These are phyloP conservation scores for Trichopoda pennipes DNA, from an alignment of 2,888 invertebrate genomes.

Conservation along the genomic window DNA sequence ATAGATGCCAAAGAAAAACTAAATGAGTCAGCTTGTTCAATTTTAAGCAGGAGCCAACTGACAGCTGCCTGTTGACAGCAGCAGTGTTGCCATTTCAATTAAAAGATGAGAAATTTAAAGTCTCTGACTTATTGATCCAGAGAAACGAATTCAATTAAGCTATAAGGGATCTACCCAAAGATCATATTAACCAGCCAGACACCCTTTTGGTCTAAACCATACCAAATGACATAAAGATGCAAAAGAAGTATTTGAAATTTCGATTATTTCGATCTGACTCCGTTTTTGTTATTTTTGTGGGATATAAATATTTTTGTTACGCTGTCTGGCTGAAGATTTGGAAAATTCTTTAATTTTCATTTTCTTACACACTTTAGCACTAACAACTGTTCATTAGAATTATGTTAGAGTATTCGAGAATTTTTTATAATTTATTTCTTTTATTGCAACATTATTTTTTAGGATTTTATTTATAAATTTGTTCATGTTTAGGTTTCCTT, in stretches of 20 bases:
- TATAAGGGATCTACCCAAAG: no score
- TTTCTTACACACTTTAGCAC: slow-evolving; percentile 37
- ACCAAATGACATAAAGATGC: no score
- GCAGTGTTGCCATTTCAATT: no score
- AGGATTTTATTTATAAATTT: slow-evolving; percentile 19
- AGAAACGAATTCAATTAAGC: no score
- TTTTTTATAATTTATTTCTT: slow-evolving; percentile 46
- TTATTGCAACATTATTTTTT: slow-evolving; percentile 30
- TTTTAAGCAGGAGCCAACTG: no score
- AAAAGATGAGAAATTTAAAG: no score
- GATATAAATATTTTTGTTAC: slow-evolving; percentile 48
- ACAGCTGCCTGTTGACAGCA: no score
- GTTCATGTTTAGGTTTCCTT: slow-evolving; percentile 3
- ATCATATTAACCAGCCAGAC: no score
- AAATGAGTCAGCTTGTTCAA: no score
- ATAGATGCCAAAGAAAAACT: no score
- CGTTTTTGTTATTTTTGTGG: slow-evolving; percentile 10
- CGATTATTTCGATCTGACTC: slow-evolving; percentile 11
- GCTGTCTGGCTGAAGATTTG: slow-evolving; percentile 58
- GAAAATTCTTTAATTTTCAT: slow-evolving; percentile 47
- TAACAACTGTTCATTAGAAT: slow-evolving; percentile 11
- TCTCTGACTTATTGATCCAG: no score
- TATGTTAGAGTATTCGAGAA: neutral
- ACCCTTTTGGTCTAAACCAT: no score
- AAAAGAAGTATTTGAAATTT: neutral